These are phyloP conservation scores for Maccullochella peelii DNA, from an alignment of 2,113 vertebrate species.

Conservation along the genomic window DNA sequence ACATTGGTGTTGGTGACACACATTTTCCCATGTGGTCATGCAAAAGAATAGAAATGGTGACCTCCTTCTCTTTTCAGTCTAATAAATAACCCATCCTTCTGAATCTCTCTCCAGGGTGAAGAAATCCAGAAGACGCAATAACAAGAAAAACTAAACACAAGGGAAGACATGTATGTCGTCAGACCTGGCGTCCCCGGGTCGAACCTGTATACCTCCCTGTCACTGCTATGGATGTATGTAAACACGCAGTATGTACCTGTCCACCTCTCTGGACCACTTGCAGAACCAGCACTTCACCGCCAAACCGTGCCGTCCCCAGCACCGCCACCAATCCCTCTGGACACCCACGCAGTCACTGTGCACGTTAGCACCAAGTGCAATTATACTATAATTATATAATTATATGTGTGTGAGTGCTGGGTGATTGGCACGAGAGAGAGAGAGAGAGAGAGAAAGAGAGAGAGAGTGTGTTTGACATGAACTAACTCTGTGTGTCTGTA, in stretches of 20 bases:
- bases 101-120: slow-evolving; percentile 73
- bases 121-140: slow-evolving; percentile 77
- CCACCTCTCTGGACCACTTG: slow-evolving; percentile 77
- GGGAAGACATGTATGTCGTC: not conserved
- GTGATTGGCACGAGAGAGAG: not conserved
- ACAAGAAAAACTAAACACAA: slow-evolving; percentile 65
- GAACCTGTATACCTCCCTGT: slow-evolving; percentile 56
- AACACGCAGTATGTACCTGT: slow-evolving; percentile 66
- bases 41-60: not conserved
- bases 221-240: slow-evolving; percentile 76
- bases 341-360: slow-evolving; percentile 26
- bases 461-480: slow-evolving; percentile 22
- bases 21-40: not conserved
- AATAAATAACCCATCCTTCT: not conserved
- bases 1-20: not conserved
- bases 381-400: no score
- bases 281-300: slow-evolving; percentile 82
- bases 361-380: slow-evolving; percentile 55
- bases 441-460: no score
- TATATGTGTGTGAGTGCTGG: not conserved
- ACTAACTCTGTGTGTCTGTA: slow-evolving; percentile 50
- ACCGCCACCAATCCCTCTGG: slow-evolving; percentile 8
- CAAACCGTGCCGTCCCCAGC: slow-evolving; percentile 35
- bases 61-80: not conserved
- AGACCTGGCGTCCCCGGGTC: slow-evolving; percentile 33